A percentile compares a stretch with the other conserved stretches of the same genome.
Evolutionary conservation across 2,113 vertebrate genomes (phyloP).

Genomic region (Siphamia tubifer): DNA sequence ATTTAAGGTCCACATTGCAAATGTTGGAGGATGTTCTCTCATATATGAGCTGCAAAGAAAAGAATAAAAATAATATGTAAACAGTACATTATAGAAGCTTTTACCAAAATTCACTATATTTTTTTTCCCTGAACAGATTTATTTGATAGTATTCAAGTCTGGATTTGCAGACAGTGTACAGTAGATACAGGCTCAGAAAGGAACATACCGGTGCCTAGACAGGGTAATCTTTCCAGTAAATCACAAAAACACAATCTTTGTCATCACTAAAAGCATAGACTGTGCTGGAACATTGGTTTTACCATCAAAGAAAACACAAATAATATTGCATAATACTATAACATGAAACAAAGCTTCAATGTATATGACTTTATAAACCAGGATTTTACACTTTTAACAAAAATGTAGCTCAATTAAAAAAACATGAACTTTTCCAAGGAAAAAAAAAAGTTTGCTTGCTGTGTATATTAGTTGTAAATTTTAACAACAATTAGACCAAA

Average conservation of each 20-base stretch:
- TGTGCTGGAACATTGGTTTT: too few relatives aligned
- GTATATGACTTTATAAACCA: too few relatives aligned
- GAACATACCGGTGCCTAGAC: neutral
- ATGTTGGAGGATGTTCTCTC: neutral
- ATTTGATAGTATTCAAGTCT: conserved; percentile 16
- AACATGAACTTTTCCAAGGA: too few relatives aligned
- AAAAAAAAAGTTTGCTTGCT: too few relatives aligned
- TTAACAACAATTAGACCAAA: too few relatives aligned
- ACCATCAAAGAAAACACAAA: too few relatives aligned
- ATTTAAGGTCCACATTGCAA: neutral
- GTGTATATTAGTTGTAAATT: too few relatives aligned
- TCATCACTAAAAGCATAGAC: neutral
- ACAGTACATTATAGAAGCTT: neutral
- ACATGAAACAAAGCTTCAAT: too few relatives aligned
- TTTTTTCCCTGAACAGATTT: neutral
- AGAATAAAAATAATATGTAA: neutral
- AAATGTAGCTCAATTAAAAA: too few relatives aligned
- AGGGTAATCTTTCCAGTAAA: neutral
- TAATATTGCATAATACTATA: too few relatives aligned
- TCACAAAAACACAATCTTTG: neutral
- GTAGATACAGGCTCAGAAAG: neutral
- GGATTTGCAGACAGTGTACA: conserved; percentile 17
- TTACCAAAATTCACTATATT: neutral
- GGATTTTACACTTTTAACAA: too few relatives aligned
- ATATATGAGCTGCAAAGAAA: conserved; percentile 2